Base-by-base conservation (phyloP, 2,797 vertebrate species). In the Xerus rutilus region DNA sequence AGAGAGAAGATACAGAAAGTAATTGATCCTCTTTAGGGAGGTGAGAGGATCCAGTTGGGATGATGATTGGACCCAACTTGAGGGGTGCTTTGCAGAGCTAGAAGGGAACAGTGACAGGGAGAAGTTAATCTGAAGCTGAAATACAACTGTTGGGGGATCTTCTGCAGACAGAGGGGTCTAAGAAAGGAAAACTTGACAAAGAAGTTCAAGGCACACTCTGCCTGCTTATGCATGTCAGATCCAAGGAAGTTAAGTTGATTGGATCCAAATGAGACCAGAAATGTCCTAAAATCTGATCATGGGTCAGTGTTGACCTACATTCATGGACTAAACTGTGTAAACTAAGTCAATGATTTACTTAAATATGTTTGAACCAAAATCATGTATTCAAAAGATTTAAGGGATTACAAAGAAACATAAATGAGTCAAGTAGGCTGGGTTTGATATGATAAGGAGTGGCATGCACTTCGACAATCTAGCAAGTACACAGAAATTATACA, bases 281-380 rank as follows among this genome's bases (percentile, higher is more conserved):
- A 79, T 7, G 23, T 2, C 84, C 35, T 74, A 72, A 81, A 43
- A 69, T 83, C 67, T 64, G 23, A 86, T 76, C 35, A 54, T 49
- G 25, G 21, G 43, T 91, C 45, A 76, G 64, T 69, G 23, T 45
- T 25, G 21, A 79, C 25, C 47, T 88, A 77, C 54, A 73, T 45
- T 93, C 94, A 87, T 11, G 1, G 65, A 54, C 91, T 64, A 28
- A 54, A 43, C 23, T 82, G 25, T 70, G 49, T 35, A 62, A 57
- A 45, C 90, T 35, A 95, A 67, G 43, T 69, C 84, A 91, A 85
- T 90, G 35, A 92, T 70, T 81, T 88, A 73, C 73, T 23, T 86
- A 32, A 77, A 78, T 64, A 70, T 32, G 20, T 18, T 86, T 93
- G 43, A 96, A 77, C 30, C 20, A 32, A 67, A 65, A 47, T 52